Conservation (phyloP, 2,113 vertebrate species). For the Lamprologus tigripictilis region DNA sequence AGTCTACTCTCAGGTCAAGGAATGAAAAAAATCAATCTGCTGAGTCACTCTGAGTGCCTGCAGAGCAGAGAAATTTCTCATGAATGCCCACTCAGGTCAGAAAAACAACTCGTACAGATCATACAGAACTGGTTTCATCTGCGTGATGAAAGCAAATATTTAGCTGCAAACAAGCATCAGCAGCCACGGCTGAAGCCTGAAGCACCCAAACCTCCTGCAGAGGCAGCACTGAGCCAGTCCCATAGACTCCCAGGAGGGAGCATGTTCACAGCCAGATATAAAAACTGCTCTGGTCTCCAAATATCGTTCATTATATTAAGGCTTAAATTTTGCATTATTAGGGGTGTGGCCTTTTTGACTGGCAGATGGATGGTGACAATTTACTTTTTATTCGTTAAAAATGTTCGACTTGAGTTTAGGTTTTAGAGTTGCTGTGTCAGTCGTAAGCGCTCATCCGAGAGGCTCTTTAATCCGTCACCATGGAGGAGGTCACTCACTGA, state of each 20-base stretch:
- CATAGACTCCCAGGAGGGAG: not conserved
- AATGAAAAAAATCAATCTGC: not conserved
- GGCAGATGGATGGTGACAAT: not conserved
- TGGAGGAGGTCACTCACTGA: not conserved
- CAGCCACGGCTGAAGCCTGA: not conserved
- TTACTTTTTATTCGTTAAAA: not conserved
- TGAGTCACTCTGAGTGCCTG: not conserved
- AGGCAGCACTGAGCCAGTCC: not conserved
- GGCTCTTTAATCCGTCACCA: not conserved
- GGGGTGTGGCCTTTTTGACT: not conserved
- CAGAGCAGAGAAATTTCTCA: not conserved
- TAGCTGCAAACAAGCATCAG: not conserved
- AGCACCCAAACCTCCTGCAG: not conserved
- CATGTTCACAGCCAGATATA: not conserved
- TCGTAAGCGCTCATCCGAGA: not conserved
- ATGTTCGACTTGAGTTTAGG: not conserved
- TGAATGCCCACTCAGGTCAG: not conserved
- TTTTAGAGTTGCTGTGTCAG: not conserved
- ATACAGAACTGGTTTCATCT: not conserved
- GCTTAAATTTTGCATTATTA: not conserved
- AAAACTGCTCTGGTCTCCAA: not conserved
- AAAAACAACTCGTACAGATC: not conserved
- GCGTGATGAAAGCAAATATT: not conserved
- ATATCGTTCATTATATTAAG: not conserved
- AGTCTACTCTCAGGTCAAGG: not conserved